Evolutionary conservation across 2,888 invertebrate genomes (phyloP).

Genomic region (Drosophila villosipedis): DNA sequence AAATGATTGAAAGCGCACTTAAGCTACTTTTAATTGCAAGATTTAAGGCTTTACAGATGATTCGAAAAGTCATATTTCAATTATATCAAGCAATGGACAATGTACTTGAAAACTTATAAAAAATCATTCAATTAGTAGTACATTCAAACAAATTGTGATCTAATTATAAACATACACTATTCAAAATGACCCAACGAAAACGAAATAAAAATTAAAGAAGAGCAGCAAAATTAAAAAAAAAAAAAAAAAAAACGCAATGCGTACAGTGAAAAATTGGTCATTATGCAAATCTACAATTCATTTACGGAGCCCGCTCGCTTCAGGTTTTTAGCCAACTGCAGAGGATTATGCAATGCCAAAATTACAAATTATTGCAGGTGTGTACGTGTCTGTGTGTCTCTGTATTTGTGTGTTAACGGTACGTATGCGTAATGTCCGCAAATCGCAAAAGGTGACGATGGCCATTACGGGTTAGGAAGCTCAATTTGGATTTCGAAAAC

Average conservation of each 20-base stretch:
- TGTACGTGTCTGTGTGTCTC: conserved; percentile 26
- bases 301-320: conserved; percentile 29
- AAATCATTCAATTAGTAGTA: background rate
- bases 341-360: conserved; percentile 73
- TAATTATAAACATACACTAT: background rate
- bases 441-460: conserved; percentile 45
- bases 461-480: conserved; percentile 23
- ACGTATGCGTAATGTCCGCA: conserved; percentile 74
- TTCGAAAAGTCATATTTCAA: background rate
- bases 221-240: conserved; percentile 33
- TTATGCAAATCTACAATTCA: conserved; percentile 75
- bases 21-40: background rate
- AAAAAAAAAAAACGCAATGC: conserved; percentile 4
- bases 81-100: background rate
- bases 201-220: conserved; percentile 36
- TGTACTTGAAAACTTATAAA: background rate
- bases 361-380: conserved; percentile 68
- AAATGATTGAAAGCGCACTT: no score
- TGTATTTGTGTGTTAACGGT: conserved; percentile 24
- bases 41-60: background rate
- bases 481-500: conserved; percentile 47
- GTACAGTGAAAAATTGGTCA: conserved; percentile 62
- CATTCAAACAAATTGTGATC: background rate
- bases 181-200: conserved; percentile 38
- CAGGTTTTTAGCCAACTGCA: conserved; percentile 64